phyloP scores from a whole-genome alignment of 2,888 invertebrate species.

The Eudemis profundana region DNA sequence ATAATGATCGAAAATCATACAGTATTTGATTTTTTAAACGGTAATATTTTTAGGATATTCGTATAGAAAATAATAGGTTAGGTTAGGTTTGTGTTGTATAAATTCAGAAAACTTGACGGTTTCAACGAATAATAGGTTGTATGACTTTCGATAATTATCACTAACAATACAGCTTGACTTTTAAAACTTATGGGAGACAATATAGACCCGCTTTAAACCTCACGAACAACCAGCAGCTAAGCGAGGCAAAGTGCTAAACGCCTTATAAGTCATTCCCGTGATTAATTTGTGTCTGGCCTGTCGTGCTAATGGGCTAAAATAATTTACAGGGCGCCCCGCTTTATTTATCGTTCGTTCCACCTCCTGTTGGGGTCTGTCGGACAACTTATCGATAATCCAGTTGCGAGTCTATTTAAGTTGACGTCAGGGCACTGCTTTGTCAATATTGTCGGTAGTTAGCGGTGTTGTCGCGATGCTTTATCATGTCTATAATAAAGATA shows the following conservation, averaged over 20 bases:
- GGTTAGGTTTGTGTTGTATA: too few relatives aligned
- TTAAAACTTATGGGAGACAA: too few relatives aligned
- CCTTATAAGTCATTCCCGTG: conserved; percentile 79
- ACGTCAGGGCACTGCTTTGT: conserved; percentile 8
- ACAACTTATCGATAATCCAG: conserved; percentile 60
- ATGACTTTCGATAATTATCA: too few relatives aligned
- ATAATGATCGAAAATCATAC: too few relatives aligned
- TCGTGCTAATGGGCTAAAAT: conserved; percentile 82
- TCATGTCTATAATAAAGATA: not conserved
- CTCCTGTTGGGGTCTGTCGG: conserved; percentile 61
- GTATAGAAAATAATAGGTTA: too few relatives aligned
- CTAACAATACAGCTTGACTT: too few relatives aligned
- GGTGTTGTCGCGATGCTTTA: not conserved
- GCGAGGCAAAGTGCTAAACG: conserved; percentile 73
- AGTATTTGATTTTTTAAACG: too few relatives aligned
- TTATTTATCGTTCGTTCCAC: conserved; percentile 73
- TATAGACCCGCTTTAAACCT: conserved; percentile 22
- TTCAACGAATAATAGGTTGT: too few relatives aligned
- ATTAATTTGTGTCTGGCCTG: conserved; percentile 81
- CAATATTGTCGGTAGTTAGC: not conserved
- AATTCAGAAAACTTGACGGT: too few relatives aligned
- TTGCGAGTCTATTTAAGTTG: conserved; percentile 47
- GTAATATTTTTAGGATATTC: too few relatives aligned
- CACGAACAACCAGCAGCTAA: conserved; percentile 25
- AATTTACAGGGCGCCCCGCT: conserved; percentile 78